phyloP scores from a whole-genome alignment of 2,797 vertebrate genomes.

The Molothrus aeneus region DNA sequence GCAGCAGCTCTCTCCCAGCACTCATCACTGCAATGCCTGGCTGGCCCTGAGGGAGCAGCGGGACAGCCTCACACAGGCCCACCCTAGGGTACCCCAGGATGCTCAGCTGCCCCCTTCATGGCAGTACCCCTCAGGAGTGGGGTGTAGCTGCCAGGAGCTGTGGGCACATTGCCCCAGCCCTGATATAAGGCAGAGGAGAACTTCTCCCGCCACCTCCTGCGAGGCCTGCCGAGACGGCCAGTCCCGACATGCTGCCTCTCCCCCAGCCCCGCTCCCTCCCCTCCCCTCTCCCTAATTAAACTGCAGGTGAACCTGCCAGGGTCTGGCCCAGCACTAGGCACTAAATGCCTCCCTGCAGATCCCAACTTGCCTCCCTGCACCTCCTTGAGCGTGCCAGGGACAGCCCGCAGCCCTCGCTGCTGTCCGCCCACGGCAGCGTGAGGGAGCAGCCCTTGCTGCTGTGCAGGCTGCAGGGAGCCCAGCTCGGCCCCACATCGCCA shows the following conservation, averaged over 20 bases:
- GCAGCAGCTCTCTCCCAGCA: background rate
- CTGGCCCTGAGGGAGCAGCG: accelerated
- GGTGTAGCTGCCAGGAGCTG: background rate
- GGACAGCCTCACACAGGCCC: background rate
- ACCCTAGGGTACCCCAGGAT: background rate
- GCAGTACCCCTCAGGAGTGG: background rate
- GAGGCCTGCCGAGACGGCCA: background rate
- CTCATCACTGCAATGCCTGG: background rate
- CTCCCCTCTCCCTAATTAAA: constrained; percentile 79
- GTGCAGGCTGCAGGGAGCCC: background rate
- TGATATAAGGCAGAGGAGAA: background rate
- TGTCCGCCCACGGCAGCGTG: background rate
- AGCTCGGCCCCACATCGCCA: accelerated
- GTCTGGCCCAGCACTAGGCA: constrained; percentile 71
- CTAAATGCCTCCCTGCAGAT: constrained; percentile 70
- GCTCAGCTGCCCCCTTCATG: background rate
- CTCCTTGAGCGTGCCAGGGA: constrained; percentile 27
- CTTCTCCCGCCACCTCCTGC: background rate
- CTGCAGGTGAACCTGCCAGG: constrained; percentile 82
- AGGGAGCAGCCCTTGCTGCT: background rate
- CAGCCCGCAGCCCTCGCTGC: constrained; percentile 34
- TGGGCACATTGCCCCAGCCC: background rate
- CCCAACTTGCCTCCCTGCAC: constrained; percentile 68
- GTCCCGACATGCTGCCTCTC: constrained; percentile 54
- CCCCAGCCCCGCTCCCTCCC: constrained; percentile 61